A percentile compares a stretch with the other conserved stretches of the same genome.
These are phyloP conservation scores for Silurus glanis DNA, from an alignment of 2,113 vertebrate genomes.

Conservation along the genomic window DNA sequence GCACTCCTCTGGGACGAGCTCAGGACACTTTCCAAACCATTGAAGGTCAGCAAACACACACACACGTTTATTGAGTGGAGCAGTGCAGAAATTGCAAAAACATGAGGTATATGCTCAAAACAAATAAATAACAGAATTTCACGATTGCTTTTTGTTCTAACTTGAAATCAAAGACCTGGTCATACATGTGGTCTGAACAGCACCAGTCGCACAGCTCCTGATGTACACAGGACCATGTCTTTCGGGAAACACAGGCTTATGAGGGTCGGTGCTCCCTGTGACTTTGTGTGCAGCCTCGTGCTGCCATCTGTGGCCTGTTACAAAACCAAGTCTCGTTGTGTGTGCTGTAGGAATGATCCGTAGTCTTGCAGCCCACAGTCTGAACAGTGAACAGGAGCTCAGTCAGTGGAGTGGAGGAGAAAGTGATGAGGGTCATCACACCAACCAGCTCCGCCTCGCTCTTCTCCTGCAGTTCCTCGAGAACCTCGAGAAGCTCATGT, in stretches of 20 bases:
- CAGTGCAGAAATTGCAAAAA: too few relatives aligned
- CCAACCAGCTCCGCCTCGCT: conserved; percentile 90
- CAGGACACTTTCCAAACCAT: conserved; percentile 99
- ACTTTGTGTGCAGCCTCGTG: too few relatives aligned
- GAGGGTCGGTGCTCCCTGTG: too few relatives aligned
- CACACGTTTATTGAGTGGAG: neutral
- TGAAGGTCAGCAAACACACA: conserved; percentile 80
- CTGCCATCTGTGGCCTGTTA: too few relatives aligned
- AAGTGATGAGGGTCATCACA: conserved; percentile 90
- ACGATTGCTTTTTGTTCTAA: too few relatives aligned
- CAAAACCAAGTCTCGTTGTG: neutral
- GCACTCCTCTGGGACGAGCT: conserved; percentile 92
- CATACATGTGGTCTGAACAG: too few relatives aligned
- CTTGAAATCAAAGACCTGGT: too few relatives aligned
- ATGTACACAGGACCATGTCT: too few relatives aligned
- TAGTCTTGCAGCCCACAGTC: conserved; percentile 89
- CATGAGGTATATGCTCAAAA: too few relatives aligned
- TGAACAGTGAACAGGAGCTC: conserved; percentile 93
- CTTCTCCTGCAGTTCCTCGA: conserved; percentile 95
- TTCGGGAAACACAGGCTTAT: too few relatives aligned
- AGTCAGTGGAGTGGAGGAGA: conserved; percentile 90
- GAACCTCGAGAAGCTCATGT: conserved; percentile 97
- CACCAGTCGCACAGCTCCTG: too few relatives aligned
- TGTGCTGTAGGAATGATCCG: conserved; percentile 86
- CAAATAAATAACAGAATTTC: too few relatives aligned